Conservation (phyloP, 92 coral and sea anemone genomes). For the Phenganax marumi region DNA sequence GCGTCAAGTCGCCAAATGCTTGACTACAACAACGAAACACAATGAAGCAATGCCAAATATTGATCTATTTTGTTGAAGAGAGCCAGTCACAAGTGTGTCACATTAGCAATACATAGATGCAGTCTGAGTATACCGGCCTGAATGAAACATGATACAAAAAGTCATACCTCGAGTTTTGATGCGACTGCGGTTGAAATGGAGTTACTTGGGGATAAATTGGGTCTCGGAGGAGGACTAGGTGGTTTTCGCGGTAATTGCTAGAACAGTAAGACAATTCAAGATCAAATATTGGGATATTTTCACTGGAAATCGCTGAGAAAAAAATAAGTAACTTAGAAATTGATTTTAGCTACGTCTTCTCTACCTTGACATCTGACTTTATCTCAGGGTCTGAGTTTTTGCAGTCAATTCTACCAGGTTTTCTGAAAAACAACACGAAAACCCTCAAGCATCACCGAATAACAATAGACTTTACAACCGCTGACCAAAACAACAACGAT, state of each 20-base stretch:
- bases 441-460: neutral
- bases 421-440: neutral
- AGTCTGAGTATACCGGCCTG: no score
- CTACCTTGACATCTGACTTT: conserved; percentile 30
- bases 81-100: no score
- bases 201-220: conserved; percentile 39
- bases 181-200: conserved; percentile 36
- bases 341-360: neutral
- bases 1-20: no score
- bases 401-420: conserved; percentile 11
- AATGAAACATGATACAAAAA: no score
- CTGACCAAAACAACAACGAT: neutral
- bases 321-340: neutral
- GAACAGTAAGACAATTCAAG: neutral
- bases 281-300: neutral
- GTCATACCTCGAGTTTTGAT: conserved; percentile 53
- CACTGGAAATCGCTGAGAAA: neutral
- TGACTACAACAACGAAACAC: no score
- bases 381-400: conserved; percentile 14
- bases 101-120: no score
- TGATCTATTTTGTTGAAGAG: no score
- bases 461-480: neutral
- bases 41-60: no score
- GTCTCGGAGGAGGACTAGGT: conserved; percentile 47
- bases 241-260: conserved; percentile 38